phyloP scores from a whole-genome alignment of 1,140 invertebrate species.

The Brachionus sp. region DNA sequence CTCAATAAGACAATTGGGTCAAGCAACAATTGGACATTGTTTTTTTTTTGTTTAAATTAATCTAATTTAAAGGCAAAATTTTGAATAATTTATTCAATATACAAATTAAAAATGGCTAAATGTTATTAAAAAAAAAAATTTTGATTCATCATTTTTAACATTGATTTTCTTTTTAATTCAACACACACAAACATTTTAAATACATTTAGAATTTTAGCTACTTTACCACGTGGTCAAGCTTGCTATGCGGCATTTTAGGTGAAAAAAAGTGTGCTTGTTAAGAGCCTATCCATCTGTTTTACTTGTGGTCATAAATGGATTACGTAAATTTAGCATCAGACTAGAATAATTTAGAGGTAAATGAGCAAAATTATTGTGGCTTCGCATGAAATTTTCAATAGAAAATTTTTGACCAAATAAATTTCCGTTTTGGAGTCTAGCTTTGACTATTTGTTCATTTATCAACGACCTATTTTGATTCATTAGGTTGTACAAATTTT shows the following conservation, averaged over 20 bases:
- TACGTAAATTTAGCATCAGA: not conserved
- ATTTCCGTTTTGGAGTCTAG: not conserved
- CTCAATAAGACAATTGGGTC: not conserved
- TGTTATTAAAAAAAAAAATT: not conserved
- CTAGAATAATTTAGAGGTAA: not conserved
- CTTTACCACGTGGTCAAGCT: too few relatives aligned
- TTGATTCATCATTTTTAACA: not conserved
- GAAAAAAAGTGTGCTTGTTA: too few relatives aligned
- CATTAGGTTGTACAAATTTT: slow-evolving; percentile 15
- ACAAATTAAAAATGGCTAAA: too few relatives aligned
- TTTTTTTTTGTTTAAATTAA: not conserved
- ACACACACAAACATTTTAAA: too few relatives aligned
- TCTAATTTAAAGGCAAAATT: not conserved
- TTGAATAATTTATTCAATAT: not conserved
- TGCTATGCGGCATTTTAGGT: too few relatives aligned
- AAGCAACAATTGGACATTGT: not conserved
- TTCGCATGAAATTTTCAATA: not conserved
- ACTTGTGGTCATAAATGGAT: not conserved
- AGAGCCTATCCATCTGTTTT: not conserved
- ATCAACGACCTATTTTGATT: not conserved
- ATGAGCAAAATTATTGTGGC: not conserved
- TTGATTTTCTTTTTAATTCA: too few relatives aligned
- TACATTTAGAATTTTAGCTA: too few relatives aligned
- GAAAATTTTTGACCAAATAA: not conserved
- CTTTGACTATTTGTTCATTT: not conserved